Evolutionary conservation across 2,888 invertebrate genomes (phyloP).

Genomic region (Theretra japonica): DNA sequence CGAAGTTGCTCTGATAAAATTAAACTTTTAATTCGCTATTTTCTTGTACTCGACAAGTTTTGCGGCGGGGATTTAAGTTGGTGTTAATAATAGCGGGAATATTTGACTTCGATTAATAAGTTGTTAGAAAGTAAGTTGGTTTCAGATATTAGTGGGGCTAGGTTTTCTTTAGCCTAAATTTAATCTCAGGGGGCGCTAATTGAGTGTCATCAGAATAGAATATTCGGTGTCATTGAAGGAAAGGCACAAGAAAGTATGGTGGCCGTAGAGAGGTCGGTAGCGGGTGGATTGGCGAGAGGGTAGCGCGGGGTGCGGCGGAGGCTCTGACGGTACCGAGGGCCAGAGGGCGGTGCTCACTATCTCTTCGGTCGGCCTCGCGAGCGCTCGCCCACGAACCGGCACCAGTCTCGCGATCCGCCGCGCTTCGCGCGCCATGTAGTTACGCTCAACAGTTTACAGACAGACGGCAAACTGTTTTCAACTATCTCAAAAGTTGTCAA

Average conservation of each 20-base stretch:
- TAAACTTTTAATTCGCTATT: too few relatives aligned
- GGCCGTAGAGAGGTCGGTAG: constrained; percentile 40
- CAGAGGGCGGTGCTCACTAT: constrained; percentile 51
- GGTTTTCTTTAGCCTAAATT: too few relatives aligned
- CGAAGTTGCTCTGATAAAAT: too few relatives aligned
- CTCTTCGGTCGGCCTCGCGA: constrained; percentile 51
- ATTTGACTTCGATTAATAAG: too few relatives aligned
- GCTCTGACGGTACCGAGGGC: constrained; percentile 32
- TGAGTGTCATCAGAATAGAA: background rate
- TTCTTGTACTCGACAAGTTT: too few relatives aligned
- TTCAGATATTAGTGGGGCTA: too few relatives aligned
- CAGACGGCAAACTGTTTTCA: constrained; percentile 69
- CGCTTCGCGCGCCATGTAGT: constrained; percentile 62
- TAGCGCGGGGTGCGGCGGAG: constrained; percentile 39
- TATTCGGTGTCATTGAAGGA: constrained; percentile 41
- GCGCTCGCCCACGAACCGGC: constrained; percentile 55
- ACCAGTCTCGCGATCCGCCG: constrained; percentile 49
- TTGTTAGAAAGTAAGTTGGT: too few relatives aligned
- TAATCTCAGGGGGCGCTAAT: background rate
- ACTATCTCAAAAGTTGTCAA: constrained; percentile 65
- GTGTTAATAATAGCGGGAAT: too few relatives aligned
- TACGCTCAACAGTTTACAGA: constrained; percentile 52
- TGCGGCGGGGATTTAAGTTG: too few relatives aligned
- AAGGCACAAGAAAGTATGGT: constrained; percentile 49
- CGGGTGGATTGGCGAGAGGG: constrained; percentile 40